Evolutionary conservation across 2,888 invertebrate genomes (phyloP).

Genomic region (Lomographa bimaculata): DNA sequence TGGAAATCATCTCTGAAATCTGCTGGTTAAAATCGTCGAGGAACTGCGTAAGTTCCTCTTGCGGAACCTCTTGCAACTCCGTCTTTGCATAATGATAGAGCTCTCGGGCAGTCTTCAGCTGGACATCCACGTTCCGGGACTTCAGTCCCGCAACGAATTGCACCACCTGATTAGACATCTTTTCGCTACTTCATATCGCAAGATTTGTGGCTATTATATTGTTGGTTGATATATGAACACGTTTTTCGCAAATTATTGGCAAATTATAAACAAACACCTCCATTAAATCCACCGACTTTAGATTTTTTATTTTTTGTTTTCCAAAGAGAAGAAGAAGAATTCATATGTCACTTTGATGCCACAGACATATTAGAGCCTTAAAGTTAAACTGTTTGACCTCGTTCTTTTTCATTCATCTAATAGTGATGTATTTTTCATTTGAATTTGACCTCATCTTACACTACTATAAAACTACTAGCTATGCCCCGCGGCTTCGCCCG

Average conservation of each 20-base stretch:
- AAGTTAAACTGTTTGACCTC: neutral
- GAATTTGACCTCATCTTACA: no score
- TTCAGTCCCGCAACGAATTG: conserved; percentile 94
- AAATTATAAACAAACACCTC: conserved; percentile 39
- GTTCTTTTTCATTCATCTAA: no score
- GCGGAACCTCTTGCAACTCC: conserved; percentile 93
- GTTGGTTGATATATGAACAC: conserved; percentile 20
- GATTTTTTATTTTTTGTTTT: no score
- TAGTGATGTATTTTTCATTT: no score
- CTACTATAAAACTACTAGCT: no score
- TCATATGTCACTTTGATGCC: no score
- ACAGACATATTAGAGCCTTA: conserved; percentile 58
- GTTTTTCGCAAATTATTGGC: conserved; percentile 38
- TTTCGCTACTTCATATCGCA: conserved; percentile 41
- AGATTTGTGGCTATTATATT: conserved; percentile 14
- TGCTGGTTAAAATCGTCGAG: conserved; percentile 98
- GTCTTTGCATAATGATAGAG: conserved; percentile 95
- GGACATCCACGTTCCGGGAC: conserved; percentile 92
- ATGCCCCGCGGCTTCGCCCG: no score
- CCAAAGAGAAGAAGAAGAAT: no score
- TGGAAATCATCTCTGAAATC: conserved; percentile 98
- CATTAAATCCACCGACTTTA: no score
- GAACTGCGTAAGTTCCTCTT: conserved; percentile 95
- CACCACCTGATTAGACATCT: conserved; percentile 85
- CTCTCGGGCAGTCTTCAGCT: conserved; percentile 94